These are phyloP conservation scores for Pantala flavescens DNA, from an alignment of 1,140 invertebrate genomes.

Conservation along the genomic window DNA sequence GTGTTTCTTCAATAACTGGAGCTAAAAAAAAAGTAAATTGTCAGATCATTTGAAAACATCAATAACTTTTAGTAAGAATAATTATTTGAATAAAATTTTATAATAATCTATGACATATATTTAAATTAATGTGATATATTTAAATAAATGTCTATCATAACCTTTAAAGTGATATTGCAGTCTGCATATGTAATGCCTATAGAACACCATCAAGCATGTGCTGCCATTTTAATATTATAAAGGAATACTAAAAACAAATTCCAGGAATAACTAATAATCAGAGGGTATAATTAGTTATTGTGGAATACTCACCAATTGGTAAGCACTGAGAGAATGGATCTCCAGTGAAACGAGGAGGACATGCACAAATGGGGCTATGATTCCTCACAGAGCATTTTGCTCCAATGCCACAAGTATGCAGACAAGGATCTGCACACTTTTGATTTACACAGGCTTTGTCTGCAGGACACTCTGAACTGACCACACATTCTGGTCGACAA, in stretches of 20 bases:
- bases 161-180: too few species aligned
- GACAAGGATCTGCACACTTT: slow-evolving; percentile 45
- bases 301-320: slow-evolving; percentile 36
- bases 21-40: background rate
- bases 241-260: too few species aligned
- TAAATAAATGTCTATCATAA: too few species aligned
- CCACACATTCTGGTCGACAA: slow-evolving; percentile 52
- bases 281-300: too few species aligned
- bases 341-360: slow-evolving; percentile 27
- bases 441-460: slow-evolving; percentile 45
- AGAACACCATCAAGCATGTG: too few species aligned
- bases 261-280: too few species aligned
- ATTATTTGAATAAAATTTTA: too few species aligned
- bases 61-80: background rate
- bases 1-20: slow-evolving; percentile 29
- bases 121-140: too few species aligned
- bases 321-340: slow-evolving; percentile 27
- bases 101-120: too few species aligned
- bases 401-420: slow-evolving; percentile 43
- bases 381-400: slow-evolving; percentile 34
- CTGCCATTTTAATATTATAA: too few species aligned
- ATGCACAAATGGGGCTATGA: slow-evolving; percentile 33
- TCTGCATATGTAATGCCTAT: too few species aligned
- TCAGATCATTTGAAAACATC: background rate
- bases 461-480: slow-evolving; percentile 49